Evolutionary conservation across 2,797 vertebrate genomes (phyloP), one percentile per base, ranked within the genome.

Genomic region (Sarcophilus harrisii): DNA sequence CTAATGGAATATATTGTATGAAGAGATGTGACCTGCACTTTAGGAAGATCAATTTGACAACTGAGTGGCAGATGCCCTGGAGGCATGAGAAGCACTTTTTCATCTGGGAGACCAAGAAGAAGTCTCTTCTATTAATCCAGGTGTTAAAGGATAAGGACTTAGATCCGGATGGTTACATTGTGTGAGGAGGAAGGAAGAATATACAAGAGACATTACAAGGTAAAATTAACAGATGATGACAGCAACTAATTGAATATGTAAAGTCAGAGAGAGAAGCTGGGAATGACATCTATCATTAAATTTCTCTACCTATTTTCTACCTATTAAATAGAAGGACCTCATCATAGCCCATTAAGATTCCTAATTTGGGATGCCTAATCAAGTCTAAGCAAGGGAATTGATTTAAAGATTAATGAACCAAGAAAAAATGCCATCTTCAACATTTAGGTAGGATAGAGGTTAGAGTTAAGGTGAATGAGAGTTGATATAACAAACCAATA

Each of bases 391-490:
- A 28, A 66, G 62, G 49, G 28, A 49, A 10, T 28, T 66, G 29
- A 66, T 18, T 92, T 66, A 62, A 62, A 55, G 29, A 32, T 30
- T 66, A 92, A 92, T 92, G 59, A 62, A 52, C 92, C 38, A 92
- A 92, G 62, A 62, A 66, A 54, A 62, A 29, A 92, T 32, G 52
- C 45, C 52, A 54, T 9, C 92, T 49, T 55, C 92, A 92, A 29
- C 92, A 66, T 92, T 38, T 52, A 92, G 45, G 49, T 52, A 62
- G 30, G 52, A 30, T 66, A 60, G 11, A 62, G 59, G 45, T 52
- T 66, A 66, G 45, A 30, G 91, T 29, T 54, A 32, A 92, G 49
- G 60, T 38, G 49, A 38, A 62, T 32, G 60, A 62, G 4, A 10
- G 12, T 32, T 62, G 60, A 32, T 32, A 32, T 62, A 12, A 62